These are phyloP conservation scores for Amblyjoppa proteus DNA, from an alignment of 2,888 invertebrate genomes.

Conservation along the genomic window DNA sequence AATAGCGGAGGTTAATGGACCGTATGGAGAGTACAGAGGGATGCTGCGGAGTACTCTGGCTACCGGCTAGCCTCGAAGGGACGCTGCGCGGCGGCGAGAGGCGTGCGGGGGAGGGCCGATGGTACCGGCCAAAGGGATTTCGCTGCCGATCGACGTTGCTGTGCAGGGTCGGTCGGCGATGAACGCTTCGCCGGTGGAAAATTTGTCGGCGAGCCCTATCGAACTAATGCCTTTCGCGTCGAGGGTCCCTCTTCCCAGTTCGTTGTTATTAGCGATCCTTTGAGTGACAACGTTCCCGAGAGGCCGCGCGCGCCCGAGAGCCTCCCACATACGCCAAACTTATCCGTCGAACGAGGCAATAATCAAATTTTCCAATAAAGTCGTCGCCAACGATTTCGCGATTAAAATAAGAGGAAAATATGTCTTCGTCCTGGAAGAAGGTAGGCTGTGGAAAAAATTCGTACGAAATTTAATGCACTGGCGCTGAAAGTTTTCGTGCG, in stretches of 20 bases:
- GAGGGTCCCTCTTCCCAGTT: conserved; percentile 10
- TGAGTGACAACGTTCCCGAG: conserved; percentile 25
- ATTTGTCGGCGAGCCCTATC: conserved; percentile 35
- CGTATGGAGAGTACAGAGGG: conserved; percentile 33
- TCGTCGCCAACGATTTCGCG: neutral
- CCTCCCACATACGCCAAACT: neutral
- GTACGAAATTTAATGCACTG: too few species aligned
- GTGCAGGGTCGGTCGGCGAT: conserved; percentile 60
- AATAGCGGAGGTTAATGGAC: conserved; percentile 61
- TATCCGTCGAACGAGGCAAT: neutral
- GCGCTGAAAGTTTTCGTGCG: too few species aligned
- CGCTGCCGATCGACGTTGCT: conserved; percentile 35
- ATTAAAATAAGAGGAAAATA: neutral
- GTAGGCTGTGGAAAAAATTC: neutral
- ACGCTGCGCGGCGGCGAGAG: conserved; percentile 14
- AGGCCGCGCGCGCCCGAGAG: neutral
- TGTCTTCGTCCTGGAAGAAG: neutral
- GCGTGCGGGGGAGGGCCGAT: neutral
- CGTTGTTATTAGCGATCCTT: conserved; percentile 37
- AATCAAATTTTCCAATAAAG: conserved; percentile 3
- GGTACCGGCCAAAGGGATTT: conserved; percentile 19
- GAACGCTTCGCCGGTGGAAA: conserved; percentile 49
- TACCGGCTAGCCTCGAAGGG: conserved; percentile 18
- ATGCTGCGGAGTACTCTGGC: conserved; percentile 43
- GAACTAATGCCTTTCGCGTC: conserved; percentile 23